Conservation (phyloP, 2,113 vertebrate species). For the Scytalopus superciliaris region DNA sequence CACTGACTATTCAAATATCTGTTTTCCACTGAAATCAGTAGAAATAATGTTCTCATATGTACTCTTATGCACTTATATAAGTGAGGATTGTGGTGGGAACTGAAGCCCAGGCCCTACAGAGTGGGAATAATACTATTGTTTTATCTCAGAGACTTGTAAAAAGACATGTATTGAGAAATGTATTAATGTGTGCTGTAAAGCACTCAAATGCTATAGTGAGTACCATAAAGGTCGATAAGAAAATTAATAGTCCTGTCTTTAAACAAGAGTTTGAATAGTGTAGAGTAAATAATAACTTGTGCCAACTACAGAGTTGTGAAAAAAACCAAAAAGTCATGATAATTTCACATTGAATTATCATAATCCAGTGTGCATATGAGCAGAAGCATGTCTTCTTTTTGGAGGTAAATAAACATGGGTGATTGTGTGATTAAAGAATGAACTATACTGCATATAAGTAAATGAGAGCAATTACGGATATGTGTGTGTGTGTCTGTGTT, state of each 20-base stretch:
- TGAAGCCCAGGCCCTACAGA: background rate
- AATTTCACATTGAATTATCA: background rate
- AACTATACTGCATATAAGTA: rapidly evolving
- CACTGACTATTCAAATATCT: background rate
- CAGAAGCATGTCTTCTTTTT: background rate
- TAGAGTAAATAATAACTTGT: background rate
- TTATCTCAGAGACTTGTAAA: background rate
- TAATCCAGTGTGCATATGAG: background rate
- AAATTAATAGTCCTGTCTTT: background rate
- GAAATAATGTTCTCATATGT: background rate
- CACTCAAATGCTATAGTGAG: background rate
- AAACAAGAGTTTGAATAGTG: background rate
- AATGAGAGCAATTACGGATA: background rate
- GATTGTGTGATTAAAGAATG: background rate
- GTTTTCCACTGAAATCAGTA: background rate
- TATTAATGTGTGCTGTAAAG: background rate
- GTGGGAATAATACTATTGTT: background rate
- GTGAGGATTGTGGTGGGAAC: background rate
- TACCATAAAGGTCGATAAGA: rapidly evolving
- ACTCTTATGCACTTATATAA: background rate
- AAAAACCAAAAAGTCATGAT: background rate
- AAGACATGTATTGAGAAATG: background rate
- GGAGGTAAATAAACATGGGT: background rate
- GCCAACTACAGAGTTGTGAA: background rate
- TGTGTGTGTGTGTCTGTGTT: too few relatives aligned